Percentiles rank a stretch among this genome's conserved stretches.
These are phyloP conservation scores for Drosophila pruinosa DNA, from an alignment of 1,140 invertebrate species.

Conservation along the genomic window DNA sequence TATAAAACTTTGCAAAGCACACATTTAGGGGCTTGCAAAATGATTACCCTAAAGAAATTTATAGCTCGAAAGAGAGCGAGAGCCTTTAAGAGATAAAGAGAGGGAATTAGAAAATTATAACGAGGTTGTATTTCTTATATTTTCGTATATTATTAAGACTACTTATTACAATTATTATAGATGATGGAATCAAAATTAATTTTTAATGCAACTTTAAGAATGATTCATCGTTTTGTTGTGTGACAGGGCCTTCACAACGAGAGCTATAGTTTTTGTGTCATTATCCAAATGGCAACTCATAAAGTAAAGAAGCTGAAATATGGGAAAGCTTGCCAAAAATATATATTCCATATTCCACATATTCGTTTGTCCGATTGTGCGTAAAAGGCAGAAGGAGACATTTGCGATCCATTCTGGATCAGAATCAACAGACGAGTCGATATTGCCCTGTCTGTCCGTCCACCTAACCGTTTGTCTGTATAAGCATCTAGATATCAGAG, in stretches of 20 bases:
- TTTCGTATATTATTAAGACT: constrained; percentile 31
- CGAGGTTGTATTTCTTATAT: neutral
- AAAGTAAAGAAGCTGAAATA: constrained; percentile 19
- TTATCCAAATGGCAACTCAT: constrained; percentile 13
- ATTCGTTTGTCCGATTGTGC: no score
- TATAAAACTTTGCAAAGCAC: constrained; percentile 67
- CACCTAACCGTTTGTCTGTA: no score
- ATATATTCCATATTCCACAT: no score
- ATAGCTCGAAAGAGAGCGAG: neutral
- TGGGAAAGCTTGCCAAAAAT: constrained; percentile 10
- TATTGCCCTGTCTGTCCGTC: no score
- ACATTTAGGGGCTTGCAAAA: constrained; percentile 46
- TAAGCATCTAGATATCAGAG: no score
- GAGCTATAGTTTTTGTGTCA: neutral
- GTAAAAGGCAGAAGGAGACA: no score
- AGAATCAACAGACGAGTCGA: no score
- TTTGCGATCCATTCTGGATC: no score
- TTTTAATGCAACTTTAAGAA: constrained; percentile 64
- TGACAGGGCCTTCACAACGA: no score
- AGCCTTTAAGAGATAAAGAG: neutral
- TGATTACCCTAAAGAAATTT: neutral
- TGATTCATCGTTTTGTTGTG: constrained; percentile 1
- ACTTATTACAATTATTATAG: constrained; percentile 55
- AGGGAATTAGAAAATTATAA: neutral
- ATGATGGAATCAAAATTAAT: constrained; percentile 59